phyloP scores from a whole-genome alignment of 2,113 vertebrate genomes.

The Aphelocoma coerulescens region DNA sequence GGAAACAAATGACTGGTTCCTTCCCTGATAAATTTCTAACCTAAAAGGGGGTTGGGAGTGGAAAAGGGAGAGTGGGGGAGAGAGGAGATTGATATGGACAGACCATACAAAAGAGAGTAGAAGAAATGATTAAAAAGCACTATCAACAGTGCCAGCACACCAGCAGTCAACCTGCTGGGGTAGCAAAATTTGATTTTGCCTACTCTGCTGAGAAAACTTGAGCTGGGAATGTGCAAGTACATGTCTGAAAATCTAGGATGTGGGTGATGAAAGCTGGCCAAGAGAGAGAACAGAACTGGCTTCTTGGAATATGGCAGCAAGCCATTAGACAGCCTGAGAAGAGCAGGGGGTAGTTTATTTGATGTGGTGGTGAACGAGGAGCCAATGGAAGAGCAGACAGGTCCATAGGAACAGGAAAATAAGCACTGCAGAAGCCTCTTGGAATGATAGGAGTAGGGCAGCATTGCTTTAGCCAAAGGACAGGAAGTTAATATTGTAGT shows the following conservation, averaged over 20 bases:
- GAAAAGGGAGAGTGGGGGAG: not conserved
- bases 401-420: not conserved
- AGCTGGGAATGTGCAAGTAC: constrained; percentile 29
- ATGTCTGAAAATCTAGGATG: constrained; percentile 19
- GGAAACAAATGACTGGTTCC: not conserved
- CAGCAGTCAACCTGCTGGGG: not conserved
- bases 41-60: not conserved
- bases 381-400: not conserved
- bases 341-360: not conserved
- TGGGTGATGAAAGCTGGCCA: constrained; percentile 1
- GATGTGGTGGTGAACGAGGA: not conserved
- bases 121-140: not conserved
- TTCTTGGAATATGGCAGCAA: not conserved
- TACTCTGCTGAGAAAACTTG: constrained; percentile 29
- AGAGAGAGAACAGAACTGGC: not conserved
- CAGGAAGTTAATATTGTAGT: not conserved
- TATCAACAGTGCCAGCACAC: not conserved
- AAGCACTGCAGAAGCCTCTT: not conserved
- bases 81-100: not conserved
- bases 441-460: not conserved
- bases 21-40: not conserved
- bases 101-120: not conserved
- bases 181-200: constrained; percentile 30
- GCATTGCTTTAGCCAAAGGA: not conserved
- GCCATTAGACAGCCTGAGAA: not conserved